These are phyloP conservation scores for Morone chrysops DNA, from an alignment of 2,113 vertebrate genomes.

Conservation along the genomic window DNA sequence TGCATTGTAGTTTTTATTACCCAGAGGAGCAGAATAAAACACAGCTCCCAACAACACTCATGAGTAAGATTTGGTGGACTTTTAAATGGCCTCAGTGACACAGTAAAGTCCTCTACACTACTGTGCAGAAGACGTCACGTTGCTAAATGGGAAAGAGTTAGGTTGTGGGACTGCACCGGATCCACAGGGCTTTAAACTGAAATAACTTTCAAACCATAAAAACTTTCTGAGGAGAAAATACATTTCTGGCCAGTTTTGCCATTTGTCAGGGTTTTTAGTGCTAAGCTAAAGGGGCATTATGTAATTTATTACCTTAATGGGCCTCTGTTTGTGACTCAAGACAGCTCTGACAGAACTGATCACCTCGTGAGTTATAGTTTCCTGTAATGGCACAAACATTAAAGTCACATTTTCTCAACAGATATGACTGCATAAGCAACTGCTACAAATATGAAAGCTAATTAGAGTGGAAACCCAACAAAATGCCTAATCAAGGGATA, in stretches of 20 bases:
- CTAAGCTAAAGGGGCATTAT: conserved; percentile 34
- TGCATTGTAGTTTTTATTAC: conserved; percentile 46
- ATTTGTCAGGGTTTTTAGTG: conserved; percentile 39
- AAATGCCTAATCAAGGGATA: conserved; percentile 45
- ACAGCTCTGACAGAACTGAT: conserved; percentile 45
- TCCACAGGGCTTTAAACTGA: conserved; percentile 9
- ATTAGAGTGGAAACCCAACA: conserved; percentile 52
- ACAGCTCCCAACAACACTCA: conserved; percentile 24
- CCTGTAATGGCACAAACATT: conserved; percentile 55
- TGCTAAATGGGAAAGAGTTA: conserved; percentile 41
- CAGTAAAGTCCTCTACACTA: conserved; percentile 31
- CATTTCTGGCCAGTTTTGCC: conserved; percentile 24
- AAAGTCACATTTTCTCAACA: conserved; percentile 56
- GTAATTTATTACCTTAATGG: conserved; percentile 60
- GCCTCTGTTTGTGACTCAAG: conserved; percentile 34
- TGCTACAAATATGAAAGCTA: conserved; percentile 44
- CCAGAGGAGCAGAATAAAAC: conserved; percentile 43
- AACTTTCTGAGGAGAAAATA: conserved; percentile 26
- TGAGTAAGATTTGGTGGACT: conserved; percentile 37
- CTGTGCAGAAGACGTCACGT: conserved; percentile 15
- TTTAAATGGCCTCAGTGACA: conserved; percentile 42
- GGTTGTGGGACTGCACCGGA: background rate
- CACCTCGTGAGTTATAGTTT: conserved; percentile 48
- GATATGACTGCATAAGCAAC: conserved; percentile 39
- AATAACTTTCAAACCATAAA: conserved; percentile 34